Percentiles rank a stretch among this genome's conserved stretches.
phyloP scores from a whole-genome alignment of 2,113 vertebrate species.

The Ondatra zibethicus region DNA sequence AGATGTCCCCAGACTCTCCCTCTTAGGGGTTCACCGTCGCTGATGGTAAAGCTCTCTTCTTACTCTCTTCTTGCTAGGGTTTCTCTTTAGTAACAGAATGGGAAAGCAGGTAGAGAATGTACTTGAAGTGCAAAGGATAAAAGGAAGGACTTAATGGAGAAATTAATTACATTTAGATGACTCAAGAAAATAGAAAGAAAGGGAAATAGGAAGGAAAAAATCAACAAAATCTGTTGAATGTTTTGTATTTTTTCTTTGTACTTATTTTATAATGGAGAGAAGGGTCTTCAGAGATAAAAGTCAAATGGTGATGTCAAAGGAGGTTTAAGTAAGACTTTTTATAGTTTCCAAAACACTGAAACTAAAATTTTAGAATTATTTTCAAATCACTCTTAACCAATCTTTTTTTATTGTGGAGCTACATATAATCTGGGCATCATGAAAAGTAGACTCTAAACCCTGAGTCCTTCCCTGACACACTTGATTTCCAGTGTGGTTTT shows the following conservation, averaged over 20 bases:
- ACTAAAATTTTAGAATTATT: conserved; percentile 28
- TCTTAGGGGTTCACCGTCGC: neutral
- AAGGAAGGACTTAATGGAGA: neutral
- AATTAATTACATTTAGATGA: neutral
- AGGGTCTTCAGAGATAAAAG: neutral
- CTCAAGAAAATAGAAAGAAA: neutral
- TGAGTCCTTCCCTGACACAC: neutral
- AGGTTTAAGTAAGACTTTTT: neutral
- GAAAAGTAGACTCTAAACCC: neutral
- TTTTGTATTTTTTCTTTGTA: neutral
- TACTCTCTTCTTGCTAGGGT: neutral
- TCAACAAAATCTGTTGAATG: neutral
- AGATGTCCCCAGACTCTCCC: neutral
- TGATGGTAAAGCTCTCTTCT: neutral
- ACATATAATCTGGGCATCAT: neutral
- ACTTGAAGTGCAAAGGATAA: neutral
- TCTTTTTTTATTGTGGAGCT: neutral
- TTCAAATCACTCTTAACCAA: neutral
- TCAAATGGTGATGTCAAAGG: neutral
- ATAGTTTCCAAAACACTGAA: neutral
- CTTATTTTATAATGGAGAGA: neutral
- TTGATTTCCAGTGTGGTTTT: neutral
- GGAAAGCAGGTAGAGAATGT: neutral
- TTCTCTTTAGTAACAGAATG: neutral
- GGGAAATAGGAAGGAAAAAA: neutral